These are phyloP conservation scores for Dolichopus griseipennis DNA, from an alignment of 2,888 invertebrate genomes.

Conservation along the genomic window DNA sequence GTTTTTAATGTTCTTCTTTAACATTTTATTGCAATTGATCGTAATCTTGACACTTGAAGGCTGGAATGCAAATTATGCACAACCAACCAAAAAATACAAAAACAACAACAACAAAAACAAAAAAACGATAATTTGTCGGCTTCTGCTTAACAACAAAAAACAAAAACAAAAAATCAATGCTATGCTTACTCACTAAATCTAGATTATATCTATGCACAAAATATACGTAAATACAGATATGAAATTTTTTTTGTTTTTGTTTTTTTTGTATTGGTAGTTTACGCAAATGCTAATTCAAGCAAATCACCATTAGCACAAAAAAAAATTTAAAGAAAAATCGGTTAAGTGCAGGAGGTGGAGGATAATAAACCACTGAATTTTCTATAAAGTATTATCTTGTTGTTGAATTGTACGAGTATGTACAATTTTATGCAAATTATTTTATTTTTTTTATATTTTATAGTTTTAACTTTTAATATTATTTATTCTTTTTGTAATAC, in stretches of 20 bases:
- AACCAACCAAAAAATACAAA: too few relatives aligned
- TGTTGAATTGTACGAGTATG: background rate
- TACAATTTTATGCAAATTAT: background rate
- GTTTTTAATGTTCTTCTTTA: background rate
- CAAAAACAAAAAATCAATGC: background rate
- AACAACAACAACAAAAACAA: too few relatives aligned
- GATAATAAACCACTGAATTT: background rate
- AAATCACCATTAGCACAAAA: background rate
- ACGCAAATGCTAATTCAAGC: too few relatives aligned
- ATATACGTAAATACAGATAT: too few relatives aligned
- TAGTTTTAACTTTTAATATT: background rate
- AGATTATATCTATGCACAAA: too few relatives aligned
- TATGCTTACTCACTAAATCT: too few relatives aligned
- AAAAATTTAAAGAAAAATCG: background rate
- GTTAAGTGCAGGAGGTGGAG: background rate
- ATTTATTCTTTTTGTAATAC: background rate
- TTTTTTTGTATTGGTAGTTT: too few relatives aligned
- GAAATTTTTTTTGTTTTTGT: too few relatives aligned
- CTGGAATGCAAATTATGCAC: background rate
- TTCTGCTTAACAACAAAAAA: background rate
- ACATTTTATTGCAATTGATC: background rate
- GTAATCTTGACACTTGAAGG: slow-evolving; percentile 6
- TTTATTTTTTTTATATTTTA: background rate
- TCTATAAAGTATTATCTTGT: background rate
- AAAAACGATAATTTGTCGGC: slow-evolving; percentile 2